Conservation (phyloP, 2,888 invertebrate genomes). For the Tetrapedia diversipes region DNA sequence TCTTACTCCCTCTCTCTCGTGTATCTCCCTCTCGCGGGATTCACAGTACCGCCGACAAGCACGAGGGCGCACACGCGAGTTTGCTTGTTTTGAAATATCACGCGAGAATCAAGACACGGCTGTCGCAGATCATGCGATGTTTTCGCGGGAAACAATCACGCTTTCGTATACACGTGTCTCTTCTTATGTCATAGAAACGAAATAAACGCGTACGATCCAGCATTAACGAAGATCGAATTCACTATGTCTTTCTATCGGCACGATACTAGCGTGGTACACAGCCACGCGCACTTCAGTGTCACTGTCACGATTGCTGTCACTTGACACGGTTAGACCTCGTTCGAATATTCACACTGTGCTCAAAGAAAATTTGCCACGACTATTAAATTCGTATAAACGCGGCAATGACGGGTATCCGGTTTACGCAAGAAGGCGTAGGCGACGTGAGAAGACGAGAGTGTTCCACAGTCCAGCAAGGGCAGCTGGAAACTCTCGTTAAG, state of each 20-base stretch:
- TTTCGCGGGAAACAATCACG: constrained; percentile 53
- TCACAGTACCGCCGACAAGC: constrained; percentile 49
- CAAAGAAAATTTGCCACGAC: constrained; percentile 14
- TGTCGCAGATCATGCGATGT: constrained; percentile 26
- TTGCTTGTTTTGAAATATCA: constrained; percentile 66
- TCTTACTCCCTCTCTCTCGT: constrained; percentile 40
- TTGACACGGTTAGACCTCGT: constrained; percentile 24
- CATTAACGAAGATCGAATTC: background rate
- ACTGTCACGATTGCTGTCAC: constrained; percentile 61
- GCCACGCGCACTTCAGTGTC: constrained; percentile 51
- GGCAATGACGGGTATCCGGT: constrained; percentile 55
- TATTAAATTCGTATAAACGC: constrained; percentile 53
- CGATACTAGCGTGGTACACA: constrained; percentile 36
- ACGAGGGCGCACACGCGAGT: constrained; percentile 63
- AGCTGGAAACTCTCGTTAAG: constrained; percentile 44
- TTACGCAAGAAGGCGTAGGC: constrained; percentile 52
- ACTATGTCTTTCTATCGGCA: constrained; percentile 25
- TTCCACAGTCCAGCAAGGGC: constrained; percentile 52
- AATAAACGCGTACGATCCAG: background rate
- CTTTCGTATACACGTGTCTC: constrained; percentile 40
- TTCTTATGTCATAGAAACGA: constrained; percentile 5
- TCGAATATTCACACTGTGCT: constrained; percentile 22
- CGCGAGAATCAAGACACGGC: constrained; percentile 42
- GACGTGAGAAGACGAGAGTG: constrained; percentile 49
- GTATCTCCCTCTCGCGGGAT: constrained; percentile 40